Evolutionary conservation across 2,797 vertebrate genomes (phyloP).

Genomic region (Presbytis comata): DNA sequence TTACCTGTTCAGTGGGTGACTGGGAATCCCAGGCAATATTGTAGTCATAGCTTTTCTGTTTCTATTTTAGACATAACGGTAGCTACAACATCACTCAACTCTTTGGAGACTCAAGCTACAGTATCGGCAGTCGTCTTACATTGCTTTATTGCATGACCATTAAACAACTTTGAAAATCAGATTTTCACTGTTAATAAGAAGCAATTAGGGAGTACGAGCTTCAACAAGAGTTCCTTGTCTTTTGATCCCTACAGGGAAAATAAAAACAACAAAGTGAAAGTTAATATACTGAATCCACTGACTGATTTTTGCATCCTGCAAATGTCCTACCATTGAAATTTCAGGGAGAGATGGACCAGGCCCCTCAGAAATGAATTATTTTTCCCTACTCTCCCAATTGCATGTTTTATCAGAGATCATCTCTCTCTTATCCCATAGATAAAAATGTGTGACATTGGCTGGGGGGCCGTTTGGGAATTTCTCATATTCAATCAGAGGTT

Average conservation of each 20-base stretch:
- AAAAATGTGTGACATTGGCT: constrained; percentile 66
- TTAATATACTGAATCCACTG: background rate
- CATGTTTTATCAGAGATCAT: constrained; percentile 49
- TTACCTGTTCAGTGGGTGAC: background rate
- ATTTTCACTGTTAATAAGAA: constrained; percentile 72
- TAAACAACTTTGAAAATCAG: constrained; percentile 65
- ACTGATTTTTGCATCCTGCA: background rate
- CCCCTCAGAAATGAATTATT: constrained; percentile 40
- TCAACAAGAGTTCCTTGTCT: constrained; percentile 54
- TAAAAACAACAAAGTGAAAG: constrained; percentile 55
- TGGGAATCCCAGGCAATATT: background rate
- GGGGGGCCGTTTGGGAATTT: constrained; percentile 48
- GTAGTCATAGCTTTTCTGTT: background rate
- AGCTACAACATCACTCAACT: background rate
- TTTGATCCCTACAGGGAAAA: constrained; percentile 56
- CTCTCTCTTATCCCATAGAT: constrained; percentile 49
- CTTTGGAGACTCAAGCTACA: constrained; percentile 24
- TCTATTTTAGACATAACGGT: constrained; percentile 42
- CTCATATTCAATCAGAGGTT: constrained; percentile 62
- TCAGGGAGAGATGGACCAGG: background rate
- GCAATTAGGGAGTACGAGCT: constrained; percentile 53
- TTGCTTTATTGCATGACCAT: constrained; percentile 56
- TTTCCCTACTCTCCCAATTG: background rate
- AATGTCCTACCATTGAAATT: constrained; percentile 21
- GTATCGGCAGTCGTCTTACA: background rate